These are phyloP conservation scores for Anarsia innoxiella DNA, from an alignment of 2,888 invertebrate genomes.

Conservation along the genomic window DNA sequence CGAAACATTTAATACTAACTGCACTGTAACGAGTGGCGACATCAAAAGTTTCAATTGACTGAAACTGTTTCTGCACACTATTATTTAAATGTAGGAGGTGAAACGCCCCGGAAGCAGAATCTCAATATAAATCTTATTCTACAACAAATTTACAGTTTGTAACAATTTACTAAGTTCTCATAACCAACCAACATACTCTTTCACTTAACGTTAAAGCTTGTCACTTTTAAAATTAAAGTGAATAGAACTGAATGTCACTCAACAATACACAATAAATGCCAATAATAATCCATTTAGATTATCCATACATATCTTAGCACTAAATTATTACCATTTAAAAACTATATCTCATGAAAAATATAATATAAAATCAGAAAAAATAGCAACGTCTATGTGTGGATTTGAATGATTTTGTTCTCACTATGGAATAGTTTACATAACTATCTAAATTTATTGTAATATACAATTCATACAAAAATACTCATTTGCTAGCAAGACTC, in stretches of 20 bases:
- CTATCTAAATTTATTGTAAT: constrained; percentile 12
- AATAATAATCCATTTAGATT: constrained; percentile 32
- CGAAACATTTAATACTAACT: constrained; percentile 1
- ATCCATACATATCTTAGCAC: neutral
- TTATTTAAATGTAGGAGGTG: constrained; percentile 35
- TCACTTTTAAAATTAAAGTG: constrained; percentile 37
- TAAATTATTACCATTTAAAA: neutral
- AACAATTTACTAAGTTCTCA: constrained; percentile 56
- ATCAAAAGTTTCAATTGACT: too few relatives aligned
- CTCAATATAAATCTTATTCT: constrained; percentile 39
- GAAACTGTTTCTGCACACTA: neutral
- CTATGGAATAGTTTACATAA: constrained; percentile 2
- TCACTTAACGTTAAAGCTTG: constrained; percentile 68
- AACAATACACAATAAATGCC: constrained; percentile 45
- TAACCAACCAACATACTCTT: constrained; percentile 60
- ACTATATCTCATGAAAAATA: too few relatives aligned
- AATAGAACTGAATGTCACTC: constrained; percentile 24
- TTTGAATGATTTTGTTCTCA: too few relatives aligned
- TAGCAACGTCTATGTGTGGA: too few relatives aligned
- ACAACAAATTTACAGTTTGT: constrained; percentile 62
- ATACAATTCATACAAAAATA: constrained; percentile 34
- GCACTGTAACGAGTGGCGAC: constrained; percentile 3
- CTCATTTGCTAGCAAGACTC: constrained; percentile 23
- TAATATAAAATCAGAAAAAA: too few relatives aligned
- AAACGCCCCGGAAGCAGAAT: constrained; percentile 46